phyloP scores from a whole-genome alignment of 2,888 invertebrate genomes.

The Trichogramma evanescens region DNA sequence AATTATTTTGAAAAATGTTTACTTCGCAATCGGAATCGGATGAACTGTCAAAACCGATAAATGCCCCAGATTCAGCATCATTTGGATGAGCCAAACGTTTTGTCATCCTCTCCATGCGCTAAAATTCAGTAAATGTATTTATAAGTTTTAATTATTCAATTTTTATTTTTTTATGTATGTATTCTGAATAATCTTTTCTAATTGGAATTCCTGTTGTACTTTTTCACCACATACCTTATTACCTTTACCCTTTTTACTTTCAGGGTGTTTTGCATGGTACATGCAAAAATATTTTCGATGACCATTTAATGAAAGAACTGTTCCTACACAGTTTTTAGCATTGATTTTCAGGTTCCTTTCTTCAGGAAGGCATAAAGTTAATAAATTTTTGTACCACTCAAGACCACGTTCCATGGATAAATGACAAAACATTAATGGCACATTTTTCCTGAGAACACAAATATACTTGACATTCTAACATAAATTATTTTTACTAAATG shows the following conservation, averaged over 20 bases:
- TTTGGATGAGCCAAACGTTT: constrained; percentile 42
- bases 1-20: not conserved
- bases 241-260: constrained; percentile 57
- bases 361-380: constrained; percentile 80
- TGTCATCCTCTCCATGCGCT: constrained; percentile 68
- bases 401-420: constrained; percentile 87
- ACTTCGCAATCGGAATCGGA: constrained; percentile 47
- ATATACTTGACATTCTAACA: not conserved
- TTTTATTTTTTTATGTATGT: not conserved
- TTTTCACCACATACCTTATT: constrained; percentile 52
- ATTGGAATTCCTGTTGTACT: not conserved
- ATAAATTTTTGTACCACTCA: constrained; percentile 85
- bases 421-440: constrained; percentile 91
- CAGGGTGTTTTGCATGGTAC: constrained; percentile 94
- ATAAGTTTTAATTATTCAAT: not conserved
- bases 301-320: constrained; percentile 91
- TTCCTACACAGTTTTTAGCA: constrained; percentile 93
- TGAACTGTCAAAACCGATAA: constrained; percentile 76
- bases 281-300: constrained; percentile 97
- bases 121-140: constrained; percentile 13
- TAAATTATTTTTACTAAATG: not conserved
- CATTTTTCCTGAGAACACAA: constrained; percentile 62
- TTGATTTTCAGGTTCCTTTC: constrained; percentile 81
- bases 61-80: constrained; percentile 76
- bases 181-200: not conserved